Evolutionary conservation across 1,140 invertebrate genomes (phyloP).

Genomic region (Conus ventricosus): DNA sequence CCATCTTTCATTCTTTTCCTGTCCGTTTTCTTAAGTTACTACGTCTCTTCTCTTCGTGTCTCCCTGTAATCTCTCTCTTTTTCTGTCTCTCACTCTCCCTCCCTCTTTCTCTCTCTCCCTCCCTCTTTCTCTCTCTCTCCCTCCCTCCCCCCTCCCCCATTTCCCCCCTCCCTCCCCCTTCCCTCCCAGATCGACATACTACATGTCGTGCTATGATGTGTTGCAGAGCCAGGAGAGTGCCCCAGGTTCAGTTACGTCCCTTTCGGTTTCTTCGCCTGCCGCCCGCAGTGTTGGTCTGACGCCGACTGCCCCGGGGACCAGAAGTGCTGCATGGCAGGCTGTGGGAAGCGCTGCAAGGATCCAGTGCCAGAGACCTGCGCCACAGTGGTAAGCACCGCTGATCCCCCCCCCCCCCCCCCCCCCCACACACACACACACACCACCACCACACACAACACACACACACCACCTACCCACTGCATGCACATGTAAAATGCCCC

Average conservation of each 20-base stretch:
- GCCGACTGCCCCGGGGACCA: background rate
- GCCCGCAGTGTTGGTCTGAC: background rate
- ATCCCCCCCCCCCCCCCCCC: no score
- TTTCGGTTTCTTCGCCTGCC: background rate
- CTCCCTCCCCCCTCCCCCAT: no score
- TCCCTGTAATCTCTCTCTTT: background rate
- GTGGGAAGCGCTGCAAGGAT: background rate
- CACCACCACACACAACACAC: no score
- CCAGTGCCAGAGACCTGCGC: background rate
- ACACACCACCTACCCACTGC: no score
- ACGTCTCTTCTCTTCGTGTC: background rate
- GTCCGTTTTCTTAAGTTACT: background rate
- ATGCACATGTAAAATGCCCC: no score
- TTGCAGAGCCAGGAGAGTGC: background rate
- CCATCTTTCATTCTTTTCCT: no score
- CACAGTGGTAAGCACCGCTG: background rate
- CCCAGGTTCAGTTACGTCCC: background rate
- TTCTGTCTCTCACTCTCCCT: conserved; percentile 18
- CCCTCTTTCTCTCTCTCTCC: no score
- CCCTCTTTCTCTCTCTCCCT: background rate
- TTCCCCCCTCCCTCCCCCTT: background rate
- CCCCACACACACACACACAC: no score
- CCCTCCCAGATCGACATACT: background rate
- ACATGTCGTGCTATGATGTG: background rate
- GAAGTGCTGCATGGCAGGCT: background rate